Conservation (phyloP, 2,888 invertebrate species). For the Stenoptilia bipunctidactyla region DNA sequence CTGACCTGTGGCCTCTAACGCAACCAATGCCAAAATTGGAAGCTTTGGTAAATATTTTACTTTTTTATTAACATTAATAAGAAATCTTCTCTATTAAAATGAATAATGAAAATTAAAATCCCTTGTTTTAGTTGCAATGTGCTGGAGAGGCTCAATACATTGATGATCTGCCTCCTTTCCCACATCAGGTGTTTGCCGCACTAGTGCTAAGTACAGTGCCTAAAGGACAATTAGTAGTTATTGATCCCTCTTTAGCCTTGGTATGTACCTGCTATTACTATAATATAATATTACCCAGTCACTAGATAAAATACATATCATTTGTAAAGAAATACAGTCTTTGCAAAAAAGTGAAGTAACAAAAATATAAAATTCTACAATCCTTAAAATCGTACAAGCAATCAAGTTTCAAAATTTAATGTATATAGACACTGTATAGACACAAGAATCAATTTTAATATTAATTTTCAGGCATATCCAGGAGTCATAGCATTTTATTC, state of each 20-base stretch:
- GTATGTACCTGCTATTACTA: too few species aligned
- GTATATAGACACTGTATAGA: too few species aligned
- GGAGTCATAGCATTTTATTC: conserved; percentile 73
- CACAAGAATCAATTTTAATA: too few species aligned
- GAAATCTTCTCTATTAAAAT: too few species aligned
- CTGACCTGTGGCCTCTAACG: conserved; percentile 75
- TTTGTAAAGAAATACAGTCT: not conserved
- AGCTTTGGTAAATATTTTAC: conserved; percentile 32
- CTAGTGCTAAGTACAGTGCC: conserved; percentile 67
- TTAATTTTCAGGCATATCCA: conserved; percentile 58
- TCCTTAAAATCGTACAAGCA: too few species aligned
- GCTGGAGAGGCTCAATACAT: conserved; percentile 78
- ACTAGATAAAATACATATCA: conserved; percentile 1
- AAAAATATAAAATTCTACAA: not conserved
- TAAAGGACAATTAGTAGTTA: conserved; percentile 63
- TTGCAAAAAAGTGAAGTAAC: too few species aligned
- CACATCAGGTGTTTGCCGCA: conserved; percentile 75
- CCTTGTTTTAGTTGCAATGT: conserved; percentile 57
- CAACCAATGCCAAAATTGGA: conserved; percentile 77
- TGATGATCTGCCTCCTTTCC: conserved; percentile 69
- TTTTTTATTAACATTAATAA: conserved; percentile 25
- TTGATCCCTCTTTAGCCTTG: conserved; percentile 74
- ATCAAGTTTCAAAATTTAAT: too few species aligned
- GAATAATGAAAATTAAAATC: conserved; percentile 1
- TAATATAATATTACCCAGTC: too few species aligned